Conservation (phyloP, 92 coral and sea anemone genomes). For the Micromussa lordhowensis region DNA sequence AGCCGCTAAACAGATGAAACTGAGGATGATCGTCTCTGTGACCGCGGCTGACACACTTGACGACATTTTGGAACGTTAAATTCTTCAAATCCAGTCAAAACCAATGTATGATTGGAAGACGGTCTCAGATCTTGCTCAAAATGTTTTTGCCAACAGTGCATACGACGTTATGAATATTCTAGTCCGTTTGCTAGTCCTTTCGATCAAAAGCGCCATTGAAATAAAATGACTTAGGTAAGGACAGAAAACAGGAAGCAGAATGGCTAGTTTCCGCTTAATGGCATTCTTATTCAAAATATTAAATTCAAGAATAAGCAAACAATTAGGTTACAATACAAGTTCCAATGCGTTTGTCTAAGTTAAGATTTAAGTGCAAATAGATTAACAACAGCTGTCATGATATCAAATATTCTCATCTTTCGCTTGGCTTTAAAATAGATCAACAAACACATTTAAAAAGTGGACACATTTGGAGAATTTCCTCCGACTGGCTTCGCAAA, state of each 20-base stretch:
- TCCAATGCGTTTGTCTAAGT: too few species aligned
- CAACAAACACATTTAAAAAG: too few species aligned
- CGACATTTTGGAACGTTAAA: neutral
- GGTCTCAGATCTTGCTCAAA: neutral
- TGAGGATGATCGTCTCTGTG: conserved; percentile 12
- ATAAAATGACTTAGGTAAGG: neutral
- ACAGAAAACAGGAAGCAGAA: neutral
- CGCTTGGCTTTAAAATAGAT: neutral
- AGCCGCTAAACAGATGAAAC: conserved; percentile 52
- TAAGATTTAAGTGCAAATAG: neutral
- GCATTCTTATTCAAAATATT: neutral
- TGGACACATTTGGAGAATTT: neutral
- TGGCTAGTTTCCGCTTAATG: neutral
- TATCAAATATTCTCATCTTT: neutral
- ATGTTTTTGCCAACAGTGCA: neutral
- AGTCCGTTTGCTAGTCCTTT: neutral
- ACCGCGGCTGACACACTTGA: neutral
- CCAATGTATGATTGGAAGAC: neutral
- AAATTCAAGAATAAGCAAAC: neutral
- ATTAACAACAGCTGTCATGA: neutral
- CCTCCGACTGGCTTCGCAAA: neutral
- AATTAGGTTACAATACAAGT: too few species aligned
- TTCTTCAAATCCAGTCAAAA: neutral
- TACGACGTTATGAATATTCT: neutral
- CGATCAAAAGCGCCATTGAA: neutral